A percentile compares a stretch with the other conserved stretches of the same genome.
Evolutionary conservation across 2,113 vertebrate species (phyloP).

Genomic region (Petrocephalus microphthalmus): DNA sequence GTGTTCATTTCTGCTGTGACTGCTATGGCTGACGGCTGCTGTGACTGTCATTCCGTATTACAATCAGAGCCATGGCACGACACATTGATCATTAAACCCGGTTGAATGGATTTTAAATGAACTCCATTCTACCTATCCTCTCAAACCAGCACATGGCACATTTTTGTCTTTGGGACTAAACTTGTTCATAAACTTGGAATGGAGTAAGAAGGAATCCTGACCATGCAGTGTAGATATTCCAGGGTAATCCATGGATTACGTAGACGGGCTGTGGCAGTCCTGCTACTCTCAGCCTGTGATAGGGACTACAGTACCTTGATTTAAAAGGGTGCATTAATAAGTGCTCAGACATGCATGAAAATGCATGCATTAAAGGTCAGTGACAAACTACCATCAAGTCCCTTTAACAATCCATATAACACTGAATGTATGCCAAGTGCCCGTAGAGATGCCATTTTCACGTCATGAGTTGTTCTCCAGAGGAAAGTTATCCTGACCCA

Average conservation of each 20-base stretch:
- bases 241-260: neutral
- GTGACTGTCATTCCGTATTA: constrained; percentile 60
- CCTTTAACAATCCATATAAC: constrained; percentile 23
- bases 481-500: neutral
- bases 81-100: constrained; percentile 35
- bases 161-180: neutral
- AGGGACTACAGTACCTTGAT: neutral
- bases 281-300: neutral
- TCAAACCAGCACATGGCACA: neutral
- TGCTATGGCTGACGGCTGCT: too few relatives aligned
- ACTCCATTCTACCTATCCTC: neutral
- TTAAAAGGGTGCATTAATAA: neutral
- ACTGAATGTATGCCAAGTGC: constrained; percentile 18
- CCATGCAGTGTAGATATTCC: neutral
- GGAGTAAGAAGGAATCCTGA: neutral
- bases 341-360: neutral
- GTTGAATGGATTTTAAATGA: constrained; percentile 68
- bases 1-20: constrained; percentile 61
- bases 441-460: constrained; percentile 18
- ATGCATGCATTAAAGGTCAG: too few relatives aligned
- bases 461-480: neutral
- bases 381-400: constrained; percentile 30
- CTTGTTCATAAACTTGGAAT: neutral
- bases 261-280: neutral
- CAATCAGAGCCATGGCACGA: constrained; percentile 53